Conservation (phyloP, 2,113 vertebrate genomes). For the Microtus oregoni region DNA sequence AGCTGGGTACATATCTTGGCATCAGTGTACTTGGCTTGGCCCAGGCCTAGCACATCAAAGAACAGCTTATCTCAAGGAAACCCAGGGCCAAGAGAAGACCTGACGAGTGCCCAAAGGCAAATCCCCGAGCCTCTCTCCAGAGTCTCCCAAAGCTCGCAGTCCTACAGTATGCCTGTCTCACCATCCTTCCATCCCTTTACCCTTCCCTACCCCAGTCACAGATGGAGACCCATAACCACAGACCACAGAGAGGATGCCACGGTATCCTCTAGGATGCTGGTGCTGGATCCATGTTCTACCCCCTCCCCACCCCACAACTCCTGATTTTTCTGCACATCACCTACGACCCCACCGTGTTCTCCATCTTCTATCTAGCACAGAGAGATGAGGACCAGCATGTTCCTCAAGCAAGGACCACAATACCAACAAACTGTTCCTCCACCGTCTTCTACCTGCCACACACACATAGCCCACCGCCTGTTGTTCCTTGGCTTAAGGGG, state of each 20-base stretch:
- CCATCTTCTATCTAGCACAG: neutral
- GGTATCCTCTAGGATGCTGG: neutral
- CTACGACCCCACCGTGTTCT: neutral
- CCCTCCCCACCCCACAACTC: too few species aligned
- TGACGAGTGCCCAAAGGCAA: neutral
- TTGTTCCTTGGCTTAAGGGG: too few species aligned
- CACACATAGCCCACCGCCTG: neutral
- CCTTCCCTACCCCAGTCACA: neutral
- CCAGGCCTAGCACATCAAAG: neutral
- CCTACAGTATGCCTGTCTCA: neutral
- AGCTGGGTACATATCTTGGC: neutral
- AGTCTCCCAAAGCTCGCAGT: neutral
- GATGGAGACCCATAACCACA: neutral
- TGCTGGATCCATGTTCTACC: neutral
- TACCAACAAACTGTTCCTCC: neutral
- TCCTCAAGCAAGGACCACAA: too few species aligned
- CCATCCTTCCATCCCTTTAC: neutral
- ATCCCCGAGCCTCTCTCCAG: neutral
- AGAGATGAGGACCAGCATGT: neutral
- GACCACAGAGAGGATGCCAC: neutral
- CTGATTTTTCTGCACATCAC: neutral
- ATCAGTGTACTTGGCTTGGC: neutral
- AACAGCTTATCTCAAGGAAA: neutral
- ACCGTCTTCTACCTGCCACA: neutral
- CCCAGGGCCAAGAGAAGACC: neutral